phyloP scores from a whole-genome alignment of 2,797 vertebrate species.

The Trematomus bernacchii region DNA sequence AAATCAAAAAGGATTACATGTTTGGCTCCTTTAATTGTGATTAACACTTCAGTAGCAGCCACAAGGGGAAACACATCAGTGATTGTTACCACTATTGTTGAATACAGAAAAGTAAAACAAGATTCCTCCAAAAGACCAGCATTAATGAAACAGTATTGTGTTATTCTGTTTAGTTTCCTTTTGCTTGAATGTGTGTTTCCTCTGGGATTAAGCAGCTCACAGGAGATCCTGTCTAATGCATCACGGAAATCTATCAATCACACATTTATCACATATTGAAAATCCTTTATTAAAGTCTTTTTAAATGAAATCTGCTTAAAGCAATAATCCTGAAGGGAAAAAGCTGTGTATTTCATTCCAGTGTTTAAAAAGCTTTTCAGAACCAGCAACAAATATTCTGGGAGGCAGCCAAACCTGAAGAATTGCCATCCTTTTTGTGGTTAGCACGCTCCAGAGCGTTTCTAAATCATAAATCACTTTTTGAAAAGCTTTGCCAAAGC shows the following conservation, averaged over 20 bases:
- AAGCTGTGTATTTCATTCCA: constrained; percentile 1
- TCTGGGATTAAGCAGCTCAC: neutral
- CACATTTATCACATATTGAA: neutral
- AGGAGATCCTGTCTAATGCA: constrained; percentile 3
- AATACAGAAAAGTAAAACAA: neutral
- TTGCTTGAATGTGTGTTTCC: neutral
- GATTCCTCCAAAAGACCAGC: neutral
- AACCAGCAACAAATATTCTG: constrained; percentile 17
- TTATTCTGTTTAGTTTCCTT: neutral
- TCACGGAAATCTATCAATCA: constrained; percentile 4
- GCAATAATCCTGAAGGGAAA: constrained; percentile 5
- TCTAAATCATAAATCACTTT: constrained; percentile 45
- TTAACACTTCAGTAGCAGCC: neutral
- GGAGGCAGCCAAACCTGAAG: constrained; percentile 13
- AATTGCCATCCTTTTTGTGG: constrained; percentile 19
- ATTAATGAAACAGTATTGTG: neutral
- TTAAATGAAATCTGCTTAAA: constrained; percentile 11
- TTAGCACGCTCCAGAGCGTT: constrained; percentile 11
- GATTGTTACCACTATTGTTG: neutral
- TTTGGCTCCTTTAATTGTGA: neutral
- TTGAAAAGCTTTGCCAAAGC: constrained; percentile 7
- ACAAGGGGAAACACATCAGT: neutral
- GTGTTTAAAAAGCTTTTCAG: constrained; percentile 22
- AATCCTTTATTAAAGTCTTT: neutral
- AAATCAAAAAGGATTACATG: constrained; percentile 6